A percentile compares a stretch with the other conserved stretches of the same genome.
Evolutionary conservation across 1,140 invertebrate species (phyloP).

Genomic region (Nasonia longicornis): DNA sequence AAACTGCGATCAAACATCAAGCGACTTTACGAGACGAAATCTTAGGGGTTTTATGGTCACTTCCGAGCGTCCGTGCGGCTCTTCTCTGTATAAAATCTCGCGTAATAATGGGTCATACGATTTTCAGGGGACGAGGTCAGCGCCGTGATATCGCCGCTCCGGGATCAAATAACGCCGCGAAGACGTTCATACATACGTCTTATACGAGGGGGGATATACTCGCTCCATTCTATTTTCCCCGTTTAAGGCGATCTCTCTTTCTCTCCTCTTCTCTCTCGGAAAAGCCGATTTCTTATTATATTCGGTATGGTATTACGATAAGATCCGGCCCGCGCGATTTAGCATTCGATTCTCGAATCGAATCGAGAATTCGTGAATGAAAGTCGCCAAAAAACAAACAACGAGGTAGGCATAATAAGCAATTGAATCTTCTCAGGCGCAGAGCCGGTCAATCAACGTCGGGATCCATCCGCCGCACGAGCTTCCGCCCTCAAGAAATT

Average conservation of each 20-base stretch:
- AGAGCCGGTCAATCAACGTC: not conserved
- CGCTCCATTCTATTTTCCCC: not conserved
- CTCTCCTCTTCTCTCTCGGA: not conserved
- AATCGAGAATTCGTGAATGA: not conserved
- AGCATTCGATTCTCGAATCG: not conserved
- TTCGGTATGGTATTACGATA: no score
- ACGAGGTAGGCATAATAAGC: not conserved
- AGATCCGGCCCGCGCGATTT: not conserved
- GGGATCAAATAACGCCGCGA: slow-evolving; percentile 5
- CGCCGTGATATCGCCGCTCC: not conserved
- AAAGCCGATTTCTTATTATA: not conserved
- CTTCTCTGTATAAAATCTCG: not conserved
- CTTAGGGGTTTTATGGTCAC: slow-evolving; percentile 9
- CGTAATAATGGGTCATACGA: not conserved
- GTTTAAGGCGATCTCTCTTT: not conserved
- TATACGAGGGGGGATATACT: not conserved
- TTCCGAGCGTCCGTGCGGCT: not conserved
- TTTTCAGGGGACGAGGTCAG: not conserved
- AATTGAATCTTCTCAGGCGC: not conserved
- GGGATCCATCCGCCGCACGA: not conserved
- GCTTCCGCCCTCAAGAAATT: not conserved
- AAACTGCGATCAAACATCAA: slow-evolving; percentile 24
- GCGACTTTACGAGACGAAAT: not conserved
- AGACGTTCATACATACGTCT: not conserved
- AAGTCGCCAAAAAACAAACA: not conserved